These are phyloP conservation scores for Embiotoca jacksoni DNA, from an alignment of 2,113 vertebrate species.

Conservation along the genomic window DNA sequence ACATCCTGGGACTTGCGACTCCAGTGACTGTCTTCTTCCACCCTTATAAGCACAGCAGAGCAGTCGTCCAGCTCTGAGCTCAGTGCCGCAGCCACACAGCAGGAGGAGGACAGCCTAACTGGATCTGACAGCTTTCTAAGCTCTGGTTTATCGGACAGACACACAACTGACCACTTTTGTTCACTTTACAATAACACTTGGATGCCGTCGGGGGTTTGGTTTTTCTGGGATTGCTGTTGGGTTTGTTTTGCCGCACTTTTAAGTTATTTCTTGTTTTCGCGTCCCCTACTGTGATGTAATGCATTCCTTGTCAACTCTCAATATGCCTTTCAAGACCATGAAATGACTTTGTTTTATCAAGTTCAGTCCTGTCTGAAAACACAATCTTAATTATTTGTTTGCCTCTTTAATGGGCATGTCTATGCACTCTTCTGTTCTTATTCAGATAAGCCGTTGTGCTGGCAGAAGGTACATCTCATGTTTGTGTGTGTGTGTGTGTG, in stretches of 20 bases:
- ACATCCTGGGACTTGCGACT: constrained; percentile 88
- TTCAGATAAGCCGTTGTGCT: constrained; percentile 70
- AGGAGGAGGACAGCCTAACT: constrained; percentile 11
- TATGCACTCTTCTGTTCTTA: constrained; percentile 67
- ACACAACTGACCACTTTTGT: constrained; percentile 58
- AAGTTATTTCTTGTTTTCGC: constrained; percentile 61
- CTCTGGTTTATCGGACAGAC: constrained; percentile 41
- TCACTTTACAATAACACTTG: constrained; percentile 45
- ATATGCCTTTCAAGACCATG: constrained; percentile 66
- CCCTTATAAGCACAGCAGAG: constrained; percentile 75
- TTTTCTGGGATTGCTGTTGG: constrained; percentile 42
- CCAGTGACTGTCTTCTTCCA: constrained; percentile 87
- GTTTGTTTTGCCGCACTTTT: constrained; percentile 64
- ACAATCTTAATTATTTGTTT: constrained; percentile 71
- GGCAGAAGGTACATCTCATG: constrained; percentile 56
- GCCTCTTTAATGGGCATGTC: constrained; percentile 63
- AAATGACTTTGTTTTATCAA: constrained; percentile 69
- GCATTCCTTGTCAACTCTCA: constrained; percentile 80
- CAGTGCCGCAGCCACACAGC: not conserved
- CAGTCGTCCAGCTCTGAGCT: constrained; percentile 59
- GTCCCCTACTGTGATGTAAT: constrained; percentile 77
- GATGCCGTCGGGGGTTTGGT: constrained; percentile 44
- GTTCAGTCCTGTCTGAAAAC: constrained; percentile 58
- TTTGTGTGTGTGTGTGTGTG: constrained; percentile 33
- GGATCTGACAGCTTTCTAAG: constrained; percentile 31